Conservation (phyloP, 2,113 vertebrate genomes). For the Halcyon malimbica region DNA sequence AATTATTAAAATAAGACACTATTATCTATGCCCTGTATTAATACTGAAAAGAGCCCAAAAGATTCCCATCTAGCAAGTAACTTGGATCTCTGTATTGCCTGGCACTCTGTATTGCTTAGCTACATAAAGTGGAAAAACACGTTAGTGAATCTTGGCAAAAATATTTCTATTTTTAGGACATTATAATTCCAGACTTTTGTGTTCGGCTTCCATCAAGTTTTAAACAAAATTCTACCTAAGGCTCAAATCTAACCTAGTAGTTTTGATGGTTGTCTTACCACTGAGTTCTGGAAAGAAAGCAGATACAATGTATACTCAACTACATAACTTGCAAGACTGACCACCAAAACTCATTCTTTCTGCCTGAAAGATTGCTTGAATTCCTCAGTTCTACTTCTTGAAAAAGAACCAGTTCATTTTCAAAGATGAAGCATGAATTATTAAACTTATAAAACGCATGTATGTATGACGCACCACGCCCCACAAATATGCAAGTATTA, state of each 20-base stretch:
- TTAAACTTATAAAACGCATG: neutral
- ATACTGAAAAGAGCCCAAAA: neutral
- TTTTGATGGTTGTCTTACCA: neutral
- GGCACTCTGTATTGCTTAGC: neutral
- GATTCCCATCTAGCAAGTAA: neutral
- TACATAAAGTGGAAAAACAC: neutral
- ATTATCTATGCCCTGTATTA: neutral
- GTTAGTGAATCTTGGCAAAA: neutral
- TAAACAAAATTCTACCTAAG: neutral
- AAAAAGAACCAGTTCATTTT: neutral
- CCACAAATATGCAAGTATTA: neutral
- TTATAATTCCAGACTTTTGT: neutral
- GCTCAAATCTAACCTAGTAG: neutral
- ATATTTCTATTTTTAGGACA: neutral
- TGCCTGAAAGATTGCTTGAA: neutral
- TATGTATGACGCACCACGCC: slow-evolving; percentile 24
- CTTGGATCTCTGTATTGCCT: neutral
- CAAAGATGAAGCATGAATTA: slow-evolving; percentile 23
- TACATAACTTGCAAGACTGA: neutral
- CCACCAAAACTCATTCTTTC: neutral
- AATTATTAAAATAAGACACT: neutral
- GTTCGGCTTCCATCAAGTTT: neutral
- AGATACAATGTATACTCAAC: neutral
- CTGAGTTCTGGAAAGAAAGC: neutral
- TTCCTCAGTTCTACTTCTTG: slow-evolving; percentile 36